Evolutionary conservation across 2,888 invertebrate species (phyloP), one percentile per base, ranked within the genome.

Genomic region (Petrolisthes cinctipes): DNA sequence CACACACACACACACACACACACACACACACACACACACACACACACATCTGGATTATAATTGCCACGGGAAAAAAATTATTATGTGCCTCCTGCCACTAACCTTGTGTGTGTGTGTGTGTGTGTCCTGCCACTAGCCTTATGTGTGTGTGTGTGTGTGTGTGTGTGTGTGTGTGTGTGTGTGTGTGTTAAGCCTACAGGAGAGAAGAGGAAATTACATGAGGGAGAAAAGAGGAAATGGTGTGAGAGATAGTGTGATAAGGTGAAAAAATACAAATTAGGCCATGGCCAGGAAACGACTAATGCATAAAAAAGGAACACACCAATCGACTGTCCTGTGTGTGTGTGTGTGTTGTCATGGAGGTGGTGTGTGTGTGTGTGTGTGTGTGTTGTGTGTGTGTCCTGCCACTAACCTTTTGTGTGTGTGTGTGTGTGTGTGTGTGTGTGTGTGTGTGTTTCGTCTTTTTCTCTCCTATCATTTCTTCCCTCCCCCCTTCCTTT

Each of bases 1-100:
- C 75, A 75, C 75, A 75, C 37, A 37, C 37, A 37, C 78, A 78
- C 54, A 37, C 78, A 78, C 78, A 37, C 78, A 78, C 78, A 37
- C 78, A 78, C 78, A 37, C 78, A 37, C 78, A 78, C 78, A 78
- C 78, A 78, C 78, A 78, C 78, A 78, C 78, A 78, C 23, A 75
- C 76, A 75, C 37, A 17, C n/a, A 73, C 20, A 17, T n/a, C 37
- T 37, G 37, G 37, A 37, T 37, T 37, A 37, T 37, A 37, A 37
- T 37, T 37, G 37, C 37, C 37, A 37, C 37, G 37, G 37, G 2
- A 37, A 37, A 37, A 37, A 37, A 37, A 37, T 1, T 37, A 37
- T 51, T 23, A 14, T 9, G 56, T 54, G 20, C 23, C 5, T 81
- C 9, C 17, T n/a, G 5, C 14, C 37, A 51, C 37, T 37, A 14